Evolutionary conservation across 1,140 invertebrate species (phyloP).

Genomic region (Drosophila tani): DNA sequence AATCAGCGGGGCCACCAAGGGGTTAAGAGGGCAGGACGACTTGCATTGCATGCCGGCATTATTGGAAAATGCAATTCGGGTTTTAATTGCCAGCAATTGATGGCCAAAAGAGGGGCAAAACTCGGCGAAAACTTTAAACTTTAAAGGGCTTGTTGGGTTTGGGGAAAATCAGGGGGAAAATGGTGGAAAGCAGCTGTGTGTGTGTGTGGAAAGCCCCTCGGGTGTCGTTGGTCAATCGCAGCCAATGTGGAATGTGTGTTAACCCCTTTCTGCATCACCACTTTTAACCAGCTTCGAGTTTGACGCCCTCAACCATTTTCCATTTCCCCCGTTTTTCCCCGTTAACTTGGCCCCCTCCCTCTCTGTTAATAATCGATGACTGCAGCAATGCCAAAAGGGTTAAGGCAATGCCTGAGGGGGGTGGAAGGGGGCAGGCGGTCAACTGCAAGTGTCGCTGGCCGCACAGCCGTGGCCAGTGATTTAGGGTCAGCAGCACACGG

Average conservation of each 20-base stretch:
- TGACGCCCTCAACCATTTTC: slow-evolving; percentile 1
- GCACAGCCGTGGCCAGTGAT: slow-evolving; percentile 63
- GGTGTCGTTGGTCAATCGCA: slow-evolving; percentile 53
- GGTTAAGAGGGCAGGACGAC: slow-evolving; percentile 31
- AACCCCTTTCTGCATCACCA: slow-evolving; percentile 14
- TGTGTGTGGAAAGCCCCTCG: slow-evolving; percentile 19
- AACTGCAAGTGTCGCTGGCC: slow-evolving; percentile 32
- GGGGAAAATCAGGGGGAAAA: neutral
- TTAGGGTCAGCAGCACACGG: slow-evolving; percentile 70
- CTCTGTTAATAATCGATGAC: slow-evolving; percentile 71
- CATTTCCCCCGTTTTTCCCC: neutral
- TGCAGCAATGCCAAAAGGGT: slow-evolving; percentile 46
- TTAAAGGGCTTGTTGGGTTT: slow-evolving; percentile 20
- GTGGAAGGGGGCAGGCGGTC: neutral
- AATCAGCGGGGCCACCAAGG: neutral
- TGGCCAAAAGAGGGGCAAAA: slow-evolving; percentile 35
- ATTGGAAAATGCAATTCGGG: slow-evolving; percentile 73
- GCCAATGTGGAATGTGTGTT: slow-evolving; percentile 31
- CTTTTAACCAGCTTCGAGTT: slow-evolving; percentile 26
- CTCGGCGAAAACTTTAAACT: slow-evolving; percentile 30
- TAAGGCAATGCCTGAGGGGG: slow-evolving; percentile 1
- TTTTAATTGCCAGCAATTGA: slow-evolving; percentile 76
- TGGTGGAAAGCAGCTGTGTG: too few species aligned
- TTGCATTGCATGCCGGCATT: slow-evolving; percentile 55
- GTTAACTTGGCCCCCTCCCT: neutral